Evolutionary conservation across 53 echinoderm and acorn worm genomes (phyloP).

Genomic region (Mesocentrotus franciscanus): DNA sequence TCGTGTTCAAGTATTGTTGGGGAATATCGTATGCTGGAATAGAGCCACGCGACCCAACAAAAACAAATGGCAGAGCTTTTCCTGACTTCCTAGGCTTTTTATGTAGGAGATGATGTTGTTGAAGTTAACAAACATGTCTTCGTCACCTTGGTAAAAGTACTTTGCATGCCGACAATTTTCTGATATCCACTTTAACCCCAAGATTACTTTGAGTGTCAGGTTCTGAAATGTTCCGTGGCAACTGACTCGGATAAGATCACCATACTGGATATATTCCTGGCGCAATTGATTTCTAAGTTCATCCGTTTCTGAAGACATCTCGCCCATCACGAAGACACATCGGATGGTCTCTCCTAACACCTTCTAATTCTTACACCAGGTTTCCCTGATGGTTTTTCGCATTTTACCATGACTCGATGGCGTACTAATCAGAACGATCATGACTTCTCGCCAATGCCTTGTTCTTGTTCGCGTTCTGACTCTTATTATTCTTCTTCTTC

Average conservation of each 20-base stretch:
- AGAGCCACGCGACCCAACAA: constrained; percentile 39
- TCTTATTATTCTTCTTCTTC: too few species aligned
- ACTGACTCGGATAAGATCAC: constrained; percentile 77
- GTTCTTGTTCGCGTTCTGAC: too few species aligned
- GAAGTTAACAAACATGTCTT: constrained; percentile 79
- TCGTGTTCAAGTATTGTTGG: constrained; percentile 15
- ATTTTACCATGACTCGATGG: constrained; percentile 30
- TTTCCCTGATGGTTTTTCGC: constrained; percentile 73
- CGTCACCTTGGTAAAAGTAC: constrained; percentile 81
- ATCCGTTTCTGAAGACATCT: neutral
- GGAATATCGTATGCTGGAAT: neutral
- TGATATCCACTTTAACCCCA: constrained; percentile 77
- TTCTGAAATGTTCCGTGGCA: constrained; percentile 73
- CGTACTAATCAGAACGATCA: constrained; percentile 73
- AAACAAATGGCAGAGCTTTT: constrained; percentile 2
- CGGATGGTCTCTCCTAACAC: constrained; percentile 44
- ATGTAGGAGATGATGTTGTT: constrained; percentile 68
- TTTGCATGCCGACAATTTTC: constrained; percentile 73
- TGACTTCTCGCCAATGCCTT: too few species aligned
- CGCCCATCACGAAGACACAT: constrained; percentile 65
- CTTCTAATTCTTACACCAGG: constrained; percentile 53
- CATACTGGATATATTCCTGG: constrained; percentile 65
- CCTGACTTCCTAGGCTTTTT: neutral
- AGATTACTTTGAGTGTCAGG: constrained; percentile 77
- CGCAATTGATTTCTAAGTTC: constrained; percentile 11